A percentile compares a stretch with the other conserved stretches of the same genome.
Conservation (phyloP, 2,888 invertebrate species). For the Parascotia fuliginaria region DNA sequence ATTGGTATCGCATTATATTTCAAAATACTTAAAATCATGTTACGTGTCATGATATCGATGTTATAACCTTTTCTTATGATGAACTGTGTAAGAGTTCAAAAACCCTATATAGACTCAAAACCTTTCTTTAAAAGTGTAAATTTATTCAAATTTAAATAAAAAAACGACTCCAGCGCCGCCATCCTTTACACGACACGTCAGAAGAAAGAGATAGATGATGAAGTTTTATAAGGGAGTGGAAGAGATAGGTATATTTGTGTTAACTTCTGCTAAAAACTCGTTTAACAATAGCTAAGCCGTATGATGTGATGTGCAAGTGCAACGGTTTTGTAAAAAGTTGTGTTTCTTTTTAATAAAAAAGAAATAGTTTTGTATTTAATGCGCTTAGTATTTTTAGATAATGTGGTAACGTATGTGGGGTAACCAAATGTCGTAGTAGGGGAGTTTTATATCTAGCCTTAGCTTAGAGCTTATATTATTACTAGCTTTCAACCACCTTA, state of each 20-base stretch:
- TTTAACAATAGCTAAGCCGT: slow-evolving; percentile 66
- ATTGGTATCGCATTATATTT: neutral
- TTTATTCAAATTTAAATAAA: slow-evolving; percentile 83
- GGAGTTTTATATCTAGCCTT: neutral
- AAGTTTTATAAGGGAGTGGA: neutral
- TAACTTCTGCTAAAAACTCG: slow-evolving; percentile 49
- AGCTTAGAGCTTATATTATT: too few species aligned
- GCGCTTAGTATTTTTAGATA: slow-evolving; percentile 31
- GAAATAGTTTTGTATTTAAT: slow-evolving; percentile 27
- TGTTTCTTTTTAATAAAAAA: slow-evolving; percentile 27
- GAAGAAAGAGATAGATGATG: slow-evolving; percentile 13
- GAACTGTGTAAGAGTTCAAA: slow-evolving; percentile 58
- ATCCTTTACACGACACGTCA: slow-evolving; percentile 59
- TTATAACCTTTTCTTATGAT: slow-evolving; percentile 40
- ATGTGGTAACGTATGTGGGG: slow-evolving; percentile 15
- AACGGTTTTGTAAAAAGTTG: slow-evolving; percentile 43
- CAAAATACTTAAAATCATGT: neutral
- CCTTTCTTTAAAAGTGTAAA: slow-evolving; percentile 80
- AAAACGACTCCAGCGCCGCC: slow-evolving; percentile 63
- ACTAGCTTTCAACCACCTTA: too few species aligned
- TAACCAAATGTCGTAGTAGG: neutral
- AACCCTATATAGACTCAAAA: slow-evolving; percentile 62
- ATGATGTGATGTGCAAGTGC: slow-evolving; percentile 56
- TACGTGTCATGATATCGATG: slow-evolving; percentile 15
- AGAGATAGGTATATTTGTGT: slow-evolving; percentile 16